Percentiles rank a stretch among this genome's conserved stretches.
These are phyloP conservation scores for Anser brachyrhynchus DNA, from an alignment of 2,113 vertebrate species.

Conservation along the genomic window DNA sequence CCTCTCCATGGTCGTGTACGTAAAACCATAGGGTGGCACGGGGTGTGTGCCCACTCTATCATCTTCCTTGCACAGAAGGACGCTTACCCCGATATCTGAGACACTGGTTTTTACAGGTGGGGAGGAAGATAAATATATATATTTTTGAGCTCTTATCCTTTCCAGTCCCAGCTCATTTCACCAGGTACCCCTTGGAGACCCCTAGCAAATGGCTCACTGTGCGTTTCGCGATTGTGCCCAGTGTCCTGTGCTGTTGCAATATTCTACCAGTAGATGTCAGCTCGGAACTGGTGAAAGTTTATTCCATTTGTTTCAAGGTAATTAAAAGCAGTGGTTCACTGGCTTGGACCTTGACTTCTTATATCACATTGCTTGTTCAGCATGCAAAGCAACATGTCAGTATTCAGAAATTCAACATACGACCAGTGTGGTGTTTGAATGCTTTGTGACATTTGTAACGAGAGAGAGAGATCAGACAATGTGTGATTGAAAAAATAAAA, in stretches of 20 bases:
- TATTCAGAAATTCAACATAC: not conserved
- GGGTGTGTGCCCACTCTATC: no score
- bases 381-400: not conserved
- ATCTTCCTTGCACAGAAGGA: no score
- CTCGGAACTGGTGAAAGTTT: constrained; percentile 31
- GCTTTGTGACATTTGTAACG: not conserved
- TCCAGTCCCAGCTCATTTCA: not conserved
- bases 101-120: no score
- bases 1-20: no score
- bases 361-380: not conserved
- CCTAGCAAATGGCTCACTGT: not conserved
- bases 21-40: no score
- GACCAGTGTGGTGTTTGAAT: not conserved
- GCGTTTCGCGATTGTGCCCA: not conserved
- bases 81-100: no score
- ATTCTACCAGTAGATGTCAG: constrained; percentile 63
- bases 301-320: constrained; percentile 1
- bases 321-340: not conserved
- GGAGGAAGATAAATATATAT: not conserved
- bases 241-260: not conserved
- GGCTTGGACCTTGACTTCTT: not conserved
- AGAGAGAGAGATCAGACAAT: not conserved
- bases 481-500: not conserved
- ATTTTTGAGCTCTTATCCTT: not conserved
- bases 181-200: not conserved